phyloP scores from a whole-genome alignment of 2,888 invertebrate species.

The Ochlodes sylvanus region DNA sequence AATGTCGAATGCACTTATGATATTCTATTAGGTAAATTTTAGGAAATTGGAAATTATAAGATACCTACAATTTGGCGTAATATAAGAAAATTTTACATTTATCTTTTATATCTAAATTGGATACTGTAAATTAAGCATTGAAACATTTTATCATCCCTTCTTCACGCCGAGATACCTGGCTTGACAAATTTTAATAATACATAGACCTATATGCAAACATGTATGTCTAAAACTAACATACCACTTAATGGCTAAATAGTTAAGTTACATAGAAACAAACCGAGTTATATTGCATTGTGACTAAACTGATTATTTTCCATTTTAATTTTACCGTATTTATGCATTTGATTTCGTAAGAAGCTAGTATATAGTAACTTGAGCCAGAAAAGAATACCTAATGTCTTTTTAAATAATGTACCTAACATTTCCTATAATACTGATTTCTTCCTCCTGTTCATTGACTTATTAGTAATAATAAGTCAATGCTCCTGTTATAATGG shows the following conservation, averaged over 20 bases:
- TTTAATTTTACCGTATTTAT: not conserved
- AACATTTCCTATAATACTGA: not conserved
- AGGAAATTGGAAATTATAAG: constrained; percentile 29
- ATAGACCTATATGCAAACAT: not conserved
- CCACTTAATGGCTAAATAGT: too few species aligned
- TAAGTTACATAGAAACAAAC: too few species aligned
- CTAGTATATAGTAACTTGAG: too few species aligned
- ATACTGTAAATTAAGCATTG: constrained; percentile 24
- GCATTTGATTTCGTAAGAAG: too few species aligned
- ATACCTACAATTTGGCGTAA: constrained; percentile 29
- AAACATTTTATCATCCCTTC: constrained; percentile 1
- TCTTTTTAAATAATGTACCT: not conserved
- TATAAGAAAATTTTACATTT: constrained; percentile 25
- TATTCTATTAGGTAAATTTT: constrained; percentile 34
- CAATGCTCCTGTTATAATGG: not conserved
- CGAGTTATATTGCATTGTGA: too few species aligned
- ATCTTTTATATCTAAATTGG: constrained; percentile 31
- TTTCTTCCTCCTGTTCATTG: constrained; percentile 7
- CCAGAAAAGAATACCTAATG: too few species aligned
- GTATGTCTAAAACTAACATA: too few species aligned
- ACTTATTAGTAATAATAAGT: too few species aligned
- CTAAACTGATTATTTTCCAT: not conserved
- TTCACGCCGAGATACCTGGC: not conserved
- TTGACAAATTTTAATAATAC: not conserved
- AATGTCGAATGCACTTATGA: constrained; percentile 35